phyloP scores from a whole-genome alignment of 2,113 vertebrate species.

The Geococcyx californianus region DNA sequence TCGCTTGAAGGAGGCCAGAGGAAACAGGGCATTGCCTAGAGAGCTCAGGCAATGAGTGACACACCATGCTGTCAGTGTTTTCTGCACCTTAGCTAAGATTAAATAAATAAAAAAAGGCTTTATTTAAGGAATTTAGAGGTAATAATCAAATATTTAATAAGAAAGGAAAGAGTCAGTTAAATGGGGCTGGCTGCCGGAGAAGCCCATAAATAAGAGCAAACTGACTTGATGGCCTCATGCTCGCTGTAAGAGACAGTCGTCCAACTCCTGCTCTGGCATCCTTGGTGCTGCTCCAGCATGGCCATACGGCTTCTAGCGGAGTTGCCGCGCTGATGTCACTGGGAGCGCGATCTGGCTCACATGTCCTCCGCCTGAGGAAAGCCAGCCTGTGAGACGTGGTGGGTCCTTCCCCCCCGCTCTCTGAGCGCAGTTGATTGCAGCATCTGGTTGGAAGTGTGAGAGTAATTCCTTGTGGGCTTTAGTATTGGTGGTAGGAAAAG shows the following conservation, averaged over 20 bases:
- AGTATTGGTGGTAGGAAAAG: constrained; percentile 10
- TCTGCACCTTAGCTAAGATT: neutral
- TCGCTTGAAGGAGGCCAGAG: neutral
- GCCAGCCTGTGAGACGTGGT: neutral
- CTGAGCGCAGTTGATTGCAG: neutral
- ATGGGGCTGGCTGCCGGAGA: neutral
- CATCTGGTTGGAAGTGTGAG: constrained; percentile 67
- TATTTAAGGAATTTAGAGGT: neutral
- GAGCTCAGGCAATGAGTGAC: neutral
- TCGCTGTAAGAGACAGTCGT: neutral
- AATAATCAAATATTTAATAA: neutral
- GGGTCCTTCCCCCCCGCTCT: neutral
- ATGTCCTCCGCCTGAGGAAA: neutral
- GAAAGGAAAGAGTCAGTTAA: neutral
- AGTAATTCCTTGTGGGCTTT: constrained; percentile 35
- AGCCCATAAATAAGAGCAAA: neutral
- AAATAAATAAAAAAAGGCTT: neutral
- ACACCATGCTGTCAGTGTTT: neutral
- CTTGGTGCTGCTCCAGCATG: neutral
- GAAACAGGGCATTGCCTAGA: neutral
- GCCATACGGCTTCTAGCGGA: neutral
- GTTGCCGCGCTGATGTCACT: neutral
- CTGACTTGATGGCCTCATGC: neutral
- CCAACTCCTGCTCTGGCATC: neutral
- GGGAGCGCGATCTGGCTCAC: accelerated